Conservation (phyloP, 2,888 invertebrate species). For the Dynastes grantii region DNA sequence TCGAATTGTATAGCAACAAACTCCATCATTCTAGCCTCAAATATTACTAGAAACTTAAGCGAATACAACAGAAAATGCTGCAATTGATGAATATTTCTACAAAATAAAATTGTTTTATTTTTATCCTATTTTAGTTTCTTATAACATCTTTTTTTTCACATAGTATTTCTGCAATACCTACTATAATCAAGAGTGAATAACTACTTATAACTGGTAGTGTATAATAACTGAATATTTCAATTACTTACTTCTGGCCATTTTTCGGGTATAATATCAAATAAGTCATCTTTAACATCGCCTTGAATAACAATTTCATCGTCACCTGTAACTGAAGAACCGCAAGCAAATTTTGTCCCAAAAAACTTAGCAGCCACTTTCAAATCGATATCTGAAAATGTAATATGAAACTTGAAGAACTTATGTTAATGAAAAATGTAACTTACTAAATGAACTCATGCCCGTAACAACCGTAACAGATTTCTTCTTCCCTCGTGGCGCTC, state of each 20-base stretch:
- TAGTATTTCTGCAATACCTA: too few relatives aligned
- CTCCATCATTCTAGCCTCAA: too few relatives aligned
- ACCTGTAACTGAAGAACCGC: conserved; percentile 99
- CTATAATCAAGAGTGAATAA: too few relatives aligned
- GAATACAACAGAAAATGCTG: too few relatives aligned
- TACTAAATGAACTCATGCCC: conserved; percentile 95
- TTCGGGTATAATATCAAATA: conserved; percentile 97
- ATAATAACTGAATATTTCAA: not conserved
- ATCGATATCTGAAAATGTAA: conserved; percentile 86
- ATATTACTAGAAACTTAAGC: too few relatives aligned
- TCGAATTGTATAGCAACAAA: too few relatives aligned
- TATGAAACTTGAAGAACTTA: conserved; percentile 54
- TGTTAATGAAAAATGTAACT: conserved; percentile 44
- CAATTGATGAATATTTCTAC: too few relatives aligned
- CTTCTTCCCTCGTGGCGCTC: conserved; percentile 97
- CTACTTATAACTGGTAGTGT: not conserved
- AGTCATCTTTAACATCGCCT: conserved; percentile 98
- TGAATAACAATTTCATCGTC: conserved; percentile 99
- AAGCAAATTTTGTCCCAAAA: conserved; percentile 98
- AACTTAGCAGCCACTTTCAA: conserved; percentile 98
- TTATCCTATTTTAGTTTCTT: too few relatives aligned
- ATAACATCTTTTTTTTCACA: too few relatives aligned
- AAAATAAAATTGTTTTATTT: too few relatives aligned
- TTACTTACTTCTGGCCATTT: conserved; percentile 93
- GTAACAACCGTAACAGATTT: conserved; percentile 98